A percentile compares a stretch with the other conserved stretches of the same genome.
These are phyloP conservation scores for Plagodis pulveraria DNA, from an alignment of 2,888 invertebrate species.

Conservation along the genomic window DNA sequence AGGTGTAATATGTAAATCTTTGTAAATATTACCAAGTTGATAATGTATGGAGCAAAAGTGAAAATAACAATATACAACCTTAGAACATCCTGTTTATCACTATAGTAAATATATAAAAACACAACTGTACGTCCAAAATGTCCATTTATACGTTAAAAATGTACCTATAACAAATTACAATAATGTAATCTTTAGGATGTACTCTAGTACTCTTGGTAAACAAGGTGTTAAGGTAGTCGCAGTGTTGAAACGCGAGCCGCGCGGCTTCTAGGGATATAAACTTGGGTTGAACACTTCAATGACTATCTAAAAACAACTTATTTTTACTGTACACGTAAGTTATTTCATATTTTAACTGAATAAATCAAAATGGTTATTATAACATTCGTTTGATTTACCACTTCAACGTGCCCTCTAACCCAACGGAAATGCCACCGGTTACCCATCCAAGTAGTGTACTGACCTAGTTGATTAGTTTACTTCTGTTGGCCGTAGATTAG, in stretches of 20 bases:
- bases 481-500: too few species aligned
- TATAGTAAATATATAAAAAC: slow-evolving; percentile 69
- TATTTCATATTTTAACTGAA: slow-evolving; percentile 85
- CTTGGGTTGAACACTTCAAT: slow-evolving; percentile 67
- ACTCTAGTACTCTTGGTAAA: slow-evolving; percentile 74
- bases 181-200: slow-evolving; percentile 81
- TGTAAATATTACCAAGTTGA: slow-evolving; percentile 39
- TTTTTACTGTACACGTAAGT: slow-evolving; percentile 84
- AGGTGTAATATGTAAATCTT: slow-evolving; percentile 29
- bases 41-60: slow-evolving; percentile 74
- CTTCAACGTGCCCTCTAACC: too few species aligned
- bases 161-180: slow-evolving; percentile 83
- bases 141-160: slow-evolving; percentile 82
- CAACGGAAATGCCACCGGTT: too few species aligned
- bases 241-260: slow-evolving; percentile 54
- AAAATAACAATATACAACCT: slow-evolving; percentile 54
- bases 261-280: slow-evolving; percentile 65
- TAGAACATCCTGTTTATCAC: slow-evolving; percentile 66
- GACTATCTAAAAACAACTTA: slow-evolving; percentile 80
- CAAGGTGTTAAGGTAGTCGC: slow-evolving; percentile 66
- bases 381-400: slow-evolving; percentile 25
- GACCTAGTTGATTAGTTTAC: too few species aligned
- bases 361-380: slow-evolving; percentile 84
- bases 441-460: too few species aligned
- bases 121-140: slow-evolving; percentile 85